Conservation (phyloP, 2,888 invertebrate species). For the Automeris io region DNA sequence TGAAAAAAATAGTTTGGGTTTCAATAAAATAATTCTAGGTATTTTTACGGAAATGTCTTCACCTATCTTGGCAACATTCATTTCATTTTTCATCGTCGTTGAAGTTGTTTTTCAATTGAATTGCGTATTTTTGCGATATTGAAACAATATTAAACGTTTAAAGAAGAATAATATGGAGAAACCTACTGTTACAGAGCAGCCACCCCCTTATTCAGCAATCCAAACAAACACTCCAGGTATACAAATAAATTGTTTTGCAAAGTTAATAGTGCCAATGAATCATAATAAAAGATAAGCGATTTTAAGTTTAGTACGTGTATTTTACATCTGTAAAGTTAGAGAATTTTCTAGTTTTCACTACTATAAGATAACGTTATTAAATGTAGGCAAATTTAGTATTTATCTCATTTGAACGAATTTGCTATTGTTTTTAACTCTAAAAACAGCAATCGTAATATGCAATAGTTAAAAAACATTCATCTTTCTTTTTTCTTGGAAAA, state of each 20-base stretch:
- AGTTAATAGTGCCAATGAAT: slow-evolving; percentile 34
- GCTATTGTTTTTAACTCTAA: too few species aligned
- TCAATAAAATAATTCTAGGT: too few species aligned
- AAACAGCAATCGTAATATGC: too few species aligned
- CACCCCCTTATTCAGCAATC: slow-evolving; percentile 76
- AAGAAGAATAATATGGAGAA: slow-evolving; percentile 47
- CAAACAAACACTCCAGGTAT: slow-evolving; percentile 49
- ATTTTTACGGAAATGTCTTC: too few species aligned
- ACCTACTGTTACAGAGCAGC: slow-evolving; percentile 56
- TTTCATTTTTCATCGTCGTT: not conserved
- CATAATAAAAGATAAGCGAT: slow-evolving; percentile 41
- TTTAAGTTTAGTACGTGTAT: not conserved
- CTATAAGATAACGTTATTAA: slow-evolving; percentile 3
- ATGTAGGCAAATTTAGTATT: too few species aligned
- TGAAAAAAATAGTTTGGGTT: too few species aligned
- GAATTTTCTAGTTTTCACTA: not conserved
- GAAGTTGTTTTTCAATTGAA: not conserved
- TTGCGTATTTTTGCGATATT: not conserved
- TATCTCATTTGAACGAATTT: too few species aligned
- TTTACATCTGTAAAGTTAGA: not conserved
- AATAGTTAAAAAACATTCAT: too few species aligned
- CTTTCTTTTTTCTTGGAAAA: too few species aligned
- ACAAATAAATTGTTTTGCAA: slow-evolving; percentile 20
- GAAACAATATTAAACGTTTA: not conserved
- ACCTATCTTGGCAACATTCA: not conserved